Percentiles rank a stretch among this genome's conserved stretches.
These are phyloP conservation scores for Paragorgia papillata DNA, from an alignment of 92 coral and sea anemone genomes.

Conservation along the genomic window DNA sequence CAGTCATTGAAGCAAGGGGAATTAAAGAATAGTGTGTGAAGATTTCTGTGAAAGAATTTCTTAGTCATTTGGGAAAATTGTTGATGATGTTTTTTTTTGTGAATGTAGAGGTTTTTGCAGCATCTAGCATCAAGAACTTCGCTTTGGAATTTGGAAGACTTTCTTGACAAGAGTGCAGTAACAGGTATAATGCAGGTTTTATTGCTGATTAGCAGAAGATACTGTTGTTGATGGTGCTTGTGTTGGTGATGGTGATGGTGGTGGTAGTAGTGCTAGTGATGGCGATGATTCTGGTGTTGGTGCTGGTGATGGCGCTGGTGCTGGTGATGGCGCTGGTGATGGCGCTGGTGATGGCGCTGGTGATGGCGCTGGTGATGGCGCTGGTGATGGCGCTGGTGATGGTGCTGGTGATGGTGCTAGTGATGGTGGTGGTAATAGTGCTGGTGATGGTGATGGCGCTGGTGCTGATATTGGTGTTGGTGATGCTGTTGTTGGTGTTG, in stretches of 20 bases:
- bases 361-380: neutral
- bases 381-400: neutral
- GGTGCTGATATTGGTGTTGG: neutral
- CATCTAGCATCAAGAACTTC: constrained; percentile 86
- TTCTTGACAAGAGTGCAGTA: constrained; percentile 92
- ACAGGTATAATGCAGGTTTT: constrained; percentile 62
- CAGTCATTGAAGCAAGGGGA: too few relatives aligned
- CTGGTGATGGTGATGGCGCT: neutral
- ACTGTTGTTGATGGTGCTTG: neutral
- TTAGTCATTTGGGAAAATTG: too few relatives aligned
- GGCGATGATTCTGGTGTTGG: too few relatives aligned
- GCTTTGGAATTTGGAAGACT: constrained; percentile 76
- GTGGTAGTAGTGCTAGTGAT: too few relatives aligned
- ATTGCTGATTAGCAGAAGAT: neutral
- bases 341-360: neutral
- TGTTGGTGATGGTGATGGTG: neutral
- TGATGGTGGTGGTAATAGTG: neutral
- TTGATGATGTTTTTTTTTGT: too few relatives aligned
- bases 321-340: neutral
- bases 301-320: neutral
- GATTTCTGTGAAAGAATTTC: too few relatives aligned
- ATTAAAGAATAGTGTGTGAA: too few relatives aligned
- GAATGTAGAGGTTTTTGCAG: constrained; percentile 82
- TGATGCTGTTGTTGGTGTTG: neutral
- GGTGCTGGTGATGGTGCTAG: neutral